These are phyloP conservation scores for Cetoscarus ocellatus DNA, from an alignment of 2,797 vertebrate species.

Conservation along the genomic window DNA sequence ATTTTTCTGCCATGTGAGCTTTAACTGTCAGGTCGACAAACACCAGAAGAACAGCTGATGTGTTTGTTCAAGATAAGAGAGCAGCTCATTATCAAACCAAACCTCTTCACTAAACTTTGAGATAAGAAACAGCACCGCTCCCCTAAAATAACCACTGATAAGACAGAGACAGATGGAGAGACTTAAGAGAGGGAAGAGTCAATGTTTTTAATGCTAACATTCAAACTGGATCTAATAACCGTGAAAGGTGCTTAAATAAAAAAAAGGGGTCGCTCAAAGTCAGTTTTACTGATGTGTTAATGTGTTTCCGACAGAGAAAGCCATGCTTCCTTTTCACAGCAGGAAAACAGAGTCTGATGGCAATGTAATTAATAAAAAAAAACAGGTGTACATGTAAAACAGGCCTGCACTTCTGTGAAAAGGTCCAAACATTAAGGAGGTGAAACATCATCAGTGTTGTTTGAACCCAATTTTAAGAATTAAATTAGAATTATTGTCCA, in stretches of 20 bases:
- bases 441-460: no score
- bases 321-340: no score
- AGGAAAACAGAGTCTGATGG: no score
- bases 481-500: no score
- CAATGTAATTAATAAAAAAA: no score
- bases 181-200: not conserved
- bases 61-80: slow-evolving; percentile 83
- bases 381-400: no score
- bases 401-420: no score
- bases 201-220: not conserved
- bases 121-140: slow-evolving; percentile 55
- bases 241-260: no score
- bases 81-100: slow-evolving; percentile 73
- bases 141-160: slow-evolving; percentile 60
- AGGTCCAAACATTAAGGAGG: no score
- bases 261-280: not conserved
- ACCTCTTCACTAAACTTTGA: slow-evolving; percentile 70
- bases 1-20: not conserved
- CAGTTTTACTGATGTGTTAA: not conserved
- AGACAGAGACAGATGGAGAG: not conserved
- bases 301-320: no score
- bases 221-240: no score
- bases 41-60: slow-evolving; percentile 46
- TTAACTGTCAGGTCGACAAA: not conserved
- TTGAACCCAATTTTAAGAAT: no score